Percentiles rank a stretch among this genome's conserved stretches.
phyloP scores from a whole-genome alignment of 2,888 invertebrate species.

The Megastigmus dorsalis region DNA sequence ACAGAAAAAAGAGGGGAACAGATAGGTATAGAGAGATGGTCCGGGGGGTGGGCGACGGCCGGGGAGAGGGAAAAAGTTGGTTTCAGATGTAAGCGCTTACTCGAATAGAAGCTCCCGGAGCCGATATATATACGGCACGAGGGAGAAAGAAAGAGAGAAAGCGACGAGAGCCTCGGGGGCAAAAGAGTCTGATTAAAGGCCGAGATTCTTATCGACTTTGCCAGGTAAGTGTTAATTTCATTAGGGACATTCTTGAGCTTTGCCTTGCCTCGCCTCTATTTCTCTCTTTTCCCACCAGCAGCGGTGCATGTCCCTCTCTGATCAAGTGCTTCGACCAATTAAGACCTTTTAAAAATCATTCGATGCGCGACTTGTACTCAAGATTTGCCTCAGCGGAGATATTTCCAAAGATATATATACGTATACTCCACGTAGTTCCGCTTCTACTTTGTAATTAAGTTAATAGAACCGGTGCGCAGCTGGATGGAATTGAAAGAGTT shows the following conservation, averaged over 20 bases:
- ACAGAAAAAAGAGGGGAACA: not conserved
- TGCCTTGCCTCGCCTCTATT: not conserved
- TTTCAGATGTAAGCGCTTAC: not conserved
- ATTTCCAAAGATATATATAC: too few relatives aligned
- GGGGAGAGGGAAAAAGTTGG: slow-evolving; percentile 9
- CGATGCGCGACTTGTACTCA: too few relatives aligned
- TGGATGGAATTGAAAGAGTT: too few relatives aligned
- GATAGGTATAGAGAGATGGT: too few relatives aligned
- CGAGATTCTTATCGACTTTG: slow-evolving; percentile 54
- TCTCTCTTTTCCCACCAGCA: not conserved
- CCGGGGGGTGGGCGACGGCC: too few relatives aligned
- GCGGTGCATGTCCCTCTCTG: slow-evolving; percentile 3
- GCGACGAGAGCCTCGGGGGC: too few relatives aligned
- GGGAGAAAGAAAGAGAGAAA: too few relatives aligned
- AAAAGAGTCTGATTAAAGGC: slow-evolving; percentile 63
- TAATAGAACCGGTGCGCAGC: too few relatives aligned
- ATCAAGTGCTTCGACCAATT: slow-evolving; percentile 19
- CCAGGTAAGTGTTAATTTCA: slow-evolving; percentile 58
- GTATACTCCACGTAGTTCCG: too few relatives aligned
- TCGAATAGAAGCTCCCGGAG: not conserved
- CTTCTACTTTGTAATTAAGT: too few relatives aligned
- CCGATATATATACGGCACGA: slow-evolving; percentile 43
- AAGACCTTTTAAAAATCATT: slow-evolving; percentile 12
- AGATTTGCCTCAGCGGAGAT: not conserved
- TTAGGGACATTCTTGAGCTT: slow-evolving; percentile 42